These are phyloP conservation scores for Hydrotaea diabolus DNA, from an alignment of 2,888 invertebrate genomes.

Conservation along the genomic window DNA sequence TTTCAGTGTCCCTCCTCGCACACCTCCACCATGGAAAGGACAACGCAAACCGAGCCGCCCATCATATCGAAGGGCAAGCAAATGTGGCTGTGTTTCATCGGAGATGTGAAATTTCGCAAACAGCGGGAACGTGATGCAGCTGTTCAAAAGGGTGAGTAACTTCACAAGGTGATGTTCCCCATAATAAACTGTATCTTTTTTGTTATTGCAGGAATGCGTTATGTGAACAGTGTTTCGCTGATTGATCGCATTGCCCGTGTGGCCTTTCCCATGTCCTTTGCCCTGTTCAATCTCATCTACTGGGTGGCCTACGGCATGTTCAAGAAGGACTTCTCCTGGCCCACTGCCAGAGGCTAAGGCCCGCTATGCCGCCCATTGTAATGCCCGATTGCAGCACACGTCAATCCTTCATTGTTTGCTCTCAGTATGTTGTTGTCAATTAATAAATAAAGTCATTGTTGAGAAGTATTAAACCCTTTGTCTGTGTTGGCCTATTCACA, in stretches of 20 bases:
- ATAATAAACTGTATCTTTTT: background rate
- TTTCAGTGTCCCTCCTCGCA: conserved; percentile 78
- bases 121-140: conserved; percentile 88
- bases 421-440: background rate
- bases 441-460: conserved; percentile 18
- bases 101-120: conserved; percentile 88
- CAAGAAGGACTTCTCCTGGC: conserved; percentile 81
- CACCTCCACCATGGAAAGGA: conserved; percentile 88
- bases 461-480: conserved; percentile 4
- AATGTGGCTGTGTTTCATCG: conserved; percentile 89
- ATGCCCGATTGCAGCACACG: background rate
- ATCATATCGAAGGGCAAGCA: conserved; percentile 89
- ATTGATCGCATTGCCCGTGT: conserved; percentile 91
- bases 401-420: conserved; percentile 25
- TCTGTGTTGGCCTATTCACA: background rate
- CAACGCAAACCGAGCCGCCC: conserved; percentile 89
- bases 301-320: conserved; percentile 93
- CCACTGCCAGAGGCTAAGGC: conserved; percentile 70
- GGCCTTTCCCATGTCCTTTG: conserved; percentile 92
- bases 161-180: background rate
- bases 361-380: background rate
- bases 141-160: conserved; percentile 68
- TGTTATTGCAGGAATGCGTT: conserved; percentile 80
- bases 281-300: conserved; percentile 92
- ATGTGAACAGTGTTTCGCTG: conserved; percentile 92